Evolutionary conservation across 2,888 invertebrate species (phyloP).

Genomic region (Tetanocera ferruginea): DNA sequence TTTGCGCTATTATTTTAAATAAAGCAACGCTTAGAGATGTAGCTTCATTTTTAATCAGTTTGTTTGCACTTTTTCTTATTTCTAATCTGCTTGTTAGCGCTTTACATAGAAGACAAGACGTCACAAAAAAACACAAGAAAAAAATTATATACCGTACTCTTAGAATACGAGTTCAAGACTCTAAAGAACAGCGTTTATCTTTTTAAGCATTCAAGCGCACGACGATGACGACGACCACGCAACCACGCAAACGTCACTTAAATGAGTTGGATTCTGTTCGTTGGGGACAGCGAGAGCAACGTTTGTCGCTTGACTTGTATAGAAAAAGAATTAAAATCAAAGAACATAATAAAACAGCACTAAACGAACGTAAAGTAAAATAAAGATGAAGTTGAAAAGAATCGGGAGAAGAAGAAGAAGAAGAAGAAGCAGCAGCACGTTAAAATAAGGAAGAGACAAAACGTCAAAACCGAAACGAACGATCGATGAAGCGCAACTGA

Average conservation of each 20-base stretch:
- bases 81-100: not conserved
- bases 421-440: not conserved
- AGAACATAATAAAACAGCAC: not conserved
- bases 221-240: slow-evolving; percentile 38
- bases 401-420: not conserved
- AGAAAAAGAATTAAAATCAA: slow-evolving; percentile 19
- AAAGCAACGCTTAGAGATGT: not conserved
- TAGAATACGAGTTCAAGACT: not conserved
- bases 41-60: not conserved
- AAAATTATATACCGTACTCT: not conserved
- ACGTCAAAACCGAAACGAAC: slow-evolving; percentile 7
- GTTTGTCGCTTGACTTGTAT: slow-evolving; percentile 17
- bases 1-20: too few relatives aligned
- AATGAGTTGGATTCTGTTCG: slow-evolving; percentile 60
- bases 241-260: slow-evolving; percentile 51
- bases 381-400: not conserved
- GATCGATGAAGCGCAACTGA: slow-evolving; percentile 38
- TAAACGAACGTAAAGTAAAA: not conserved
- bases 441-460: slow-evolving; percentile 16
- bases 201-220: slow-evolving; percentile 3
- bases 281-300: slow-evolving; percentile 21
- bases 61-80: not conserved
- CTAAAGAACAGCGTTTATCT: not conserved
- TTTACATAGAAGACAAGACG: not conserved
- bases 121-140: not conserved